Evolutionary conservation across 2,113 vertebrate genomes (phyloP).

Genomic region (Crotalus tigris): DNA sequence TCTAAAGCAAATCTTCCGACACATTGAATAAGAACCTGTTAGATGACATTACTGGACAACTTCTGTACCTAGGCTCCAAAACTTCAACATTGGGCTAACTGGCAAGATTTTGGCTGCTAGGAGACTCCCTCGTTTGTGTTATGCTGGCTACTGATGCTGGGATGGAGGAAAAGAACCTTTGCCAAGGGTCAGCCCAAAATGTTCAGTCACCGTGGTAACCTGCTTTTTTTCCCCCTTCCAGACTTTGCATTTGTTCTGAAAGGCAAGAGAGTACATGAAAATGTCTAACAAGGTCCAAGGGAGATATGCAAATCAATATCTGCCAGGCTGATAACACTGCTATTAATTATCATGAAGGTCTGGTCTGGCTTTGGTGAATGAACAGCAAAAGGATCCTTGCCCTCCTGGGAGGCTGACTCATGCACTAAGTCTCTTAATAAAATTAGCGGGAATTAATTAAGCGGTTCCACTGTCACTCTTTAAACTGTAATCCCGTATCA

Average conservation of each 20-base stretch:
- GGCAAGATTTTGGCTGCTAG: neutral
- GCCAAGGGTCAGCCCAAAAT: too few relatives aligned
- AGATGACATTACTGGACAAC: neutral
- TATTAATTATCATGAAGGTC: neutral
- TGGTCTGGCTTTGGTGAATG: neutral
- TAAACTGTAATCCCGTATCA: conserved; percentile 41
- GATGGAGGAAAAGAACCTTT: neutral
- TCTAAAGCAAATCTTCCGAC: neutral
- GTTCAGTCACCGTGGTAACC: neutral
- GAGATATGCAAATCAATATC: neutral
- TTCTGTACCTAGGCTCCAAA: neutral
- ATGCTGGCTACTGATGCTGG: neutral
- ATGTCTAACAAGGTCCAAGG: neutral
- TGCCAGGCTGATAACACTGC: accelerated
- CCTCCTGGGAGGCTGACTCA: conserved; percentile 5
- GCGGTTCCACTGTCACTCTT: conserved; percentile 44
- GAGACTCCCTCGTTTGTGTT: neutral
- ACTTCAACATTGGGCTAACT: neutral
- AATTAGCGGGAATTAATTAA: conserved; percentile 52
- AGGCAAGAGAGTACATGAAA: accelerated
- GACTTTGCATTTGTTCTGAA: neutral
- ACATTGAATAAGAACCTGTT: neutral
- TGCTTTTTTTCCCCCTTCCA: neutral
- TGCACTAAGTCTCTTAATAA: conserved; percentile 33
- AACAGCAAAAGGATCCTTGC: neutral